Conservation (phyloP, 2,888 invertebrate genomes). For the Slavum lentiscoides region DNA sequence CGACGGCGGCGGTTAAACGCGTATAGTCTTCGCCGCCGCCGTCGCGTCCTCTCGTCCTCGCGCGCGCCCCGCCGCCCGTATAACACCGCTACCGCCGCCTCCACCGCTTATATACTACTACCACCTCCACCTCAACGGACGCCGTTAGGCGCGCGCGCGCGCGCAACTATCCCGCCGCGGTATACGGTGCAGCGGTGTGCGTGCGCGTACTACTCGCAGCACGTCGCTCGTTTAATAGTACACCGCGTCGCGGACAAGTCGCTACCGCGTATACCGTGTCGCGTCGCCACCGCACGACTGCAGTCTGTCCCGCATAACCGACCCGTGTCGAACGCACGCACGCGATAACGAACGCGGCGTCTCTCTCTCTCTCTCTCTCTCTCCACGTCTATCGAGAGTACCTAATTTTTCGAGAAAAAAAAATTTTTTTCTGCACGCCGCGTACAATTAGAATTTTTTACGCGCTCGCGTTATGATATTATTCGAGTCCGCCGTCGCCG, state of each 20-base stretch:
- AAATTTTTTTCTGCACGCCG: too few species aligned
- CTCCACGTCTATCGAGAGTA: too few species aligned
- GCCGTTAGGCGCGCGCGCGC: neutral
- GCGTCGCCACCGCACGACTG: slow-evolving; percentile 1
- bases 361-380: too few species aligned
- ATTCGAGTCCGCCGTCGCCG: too few species aligned
- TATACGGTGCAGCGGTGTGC: neutral
- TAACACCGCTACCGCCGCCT: too few species aligned
- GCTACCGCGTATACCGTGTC: slow-evolving; percentile 45
- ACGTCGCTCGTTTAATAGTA: slow-evolving; percentile 27
- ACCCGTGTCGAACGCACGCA: slow-evolving; percentile 36
- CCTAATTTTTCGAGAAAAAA: too few species aligned
- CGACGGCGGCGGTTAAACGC: slow-evolving; percentile 4
- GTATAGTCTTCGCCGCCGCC: too few species aligned
- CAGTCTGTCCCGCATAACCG: slow-evolving; percentile 40
- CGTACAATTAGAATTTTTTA: too few species aligned
- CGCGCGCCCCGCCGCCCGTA: too few species aligned
- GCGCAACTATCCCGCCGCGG: neutral
- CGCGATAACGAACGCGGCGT: neutral
- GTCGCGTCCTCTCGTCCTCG: too few species aligned
- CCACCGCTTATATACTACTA: too few species aligned
- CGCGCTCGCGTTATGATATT: too few species aligned
- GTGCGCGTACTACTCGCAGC: slow-evolving; percentile 18
- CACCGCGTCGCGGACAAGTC: slow-evolving; percentile 43
- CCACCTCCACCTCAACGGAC: neutral